phyloP scores from a whole-genome alignment of 2,888 invertebrate species.

The Oxystoma pomonae region DNA sequence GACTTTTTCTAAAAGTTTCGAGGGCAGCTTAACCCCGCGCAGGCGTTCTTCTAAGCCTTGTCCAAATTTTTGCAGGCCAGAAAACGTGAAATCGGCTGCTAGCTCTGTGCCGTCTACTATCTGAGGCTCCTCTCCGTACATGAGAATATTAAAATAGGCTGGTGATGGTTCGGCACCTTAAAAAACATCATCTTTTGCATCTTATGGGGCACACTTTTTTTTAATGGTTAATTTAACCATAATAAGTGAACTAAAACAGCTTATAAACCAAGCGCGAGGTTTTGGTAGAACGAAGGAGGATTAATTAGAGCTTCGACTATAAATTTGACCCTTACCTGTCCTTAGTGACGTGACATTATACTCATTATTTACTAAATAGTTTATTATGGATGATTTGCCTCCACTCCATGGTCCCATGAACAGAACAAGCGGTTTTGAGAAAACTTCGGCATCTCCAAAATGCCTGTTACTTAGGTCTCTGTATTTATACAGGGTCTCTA shows the following conservation, averaged over 20 bases:
- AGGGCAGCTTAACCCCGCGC: constrained; percentile 74
- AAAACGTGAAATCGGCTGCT: constrained; percentile 93
- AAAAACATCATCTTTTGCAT: too few relatives aligned
- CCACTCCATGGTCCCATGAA: constrained; percentile 98
- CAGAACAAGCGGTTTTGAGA: constrained; percentile 86
- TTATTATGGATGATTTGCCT: constrained; percentile 91
- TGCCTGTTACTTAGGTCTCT: constrained; percentile 87
- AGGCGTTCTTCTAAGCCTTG: constrained; percentile 87
- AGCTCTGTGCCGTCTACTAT: constrained; percentile 88
- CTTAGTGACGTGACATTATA: constrained; percentile 77
- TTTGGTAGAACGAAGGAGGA: too few relatives aligned
- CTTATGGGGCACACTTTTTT: too few relatives aligned
- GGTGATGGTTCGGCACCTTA: constrained; percentile 95
- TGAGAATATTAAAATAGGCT: constrained; percentile 87
- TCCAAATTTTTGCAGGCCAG: constrained; percentile 91
- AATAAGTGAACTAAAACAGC: too few relatives aligned
- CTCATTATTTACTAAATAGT: constrained; percentile 86
- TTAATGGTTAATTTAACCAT: too few relatives aligned
- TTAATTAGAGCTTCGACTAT: too few relatives aligned
- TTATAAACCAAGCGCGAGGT: too few relatives aligned
- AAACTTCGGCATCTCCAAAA: constrained; percentile 92
- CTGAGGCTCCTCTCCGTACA: constrained; percentile 82
- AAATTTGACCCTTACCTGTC: constrained; percentile 61
- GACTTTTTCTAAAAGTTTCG: constrained; percentile 84
- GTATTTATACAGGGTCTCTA: constrained; percentile 88